phyloP scores from a whole-genome alignment of 2,113 vertebrate genomes.

The Capra hircus region DNA sequence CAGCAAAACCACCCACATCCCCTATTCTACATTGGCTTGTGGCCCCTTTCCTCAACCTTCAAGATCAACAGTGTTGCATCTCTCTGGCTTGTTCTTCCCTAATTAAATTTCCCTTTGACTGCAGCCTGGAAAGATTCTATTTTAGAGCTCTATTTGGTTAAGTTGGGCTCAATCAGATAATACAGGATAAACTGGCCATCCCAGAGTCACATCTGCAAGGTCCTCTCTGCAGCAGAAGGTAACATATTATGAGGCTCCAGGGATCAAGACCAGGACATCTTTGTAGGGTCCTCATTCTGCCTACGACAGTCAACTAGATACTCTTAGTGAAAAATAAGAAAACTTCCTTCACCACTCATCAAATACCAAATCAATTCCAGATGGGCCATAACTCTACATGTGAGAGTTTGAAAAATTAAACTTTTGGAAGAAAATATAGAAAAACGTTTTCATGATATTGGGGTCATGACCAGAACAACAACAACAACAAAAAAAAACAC shows the following conservation, averaged over 20 bases:
- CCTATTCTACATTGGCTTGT: neutral
- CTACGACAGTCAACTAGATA: neutral
- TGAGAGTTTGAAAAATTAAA: neutral
- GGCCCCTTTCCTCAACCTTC: neutral
- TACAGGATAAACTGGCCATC: neutral
- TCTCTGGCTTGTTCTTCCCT: neutral
- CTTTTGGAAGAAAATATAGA: neutral
- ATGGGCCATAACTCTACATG: neutral
- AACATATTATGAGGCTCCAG: neutral
- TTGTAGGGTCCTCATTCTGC: neutral
- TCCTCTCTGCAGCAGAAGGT: neutral
- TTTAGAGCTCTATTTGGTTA: neutral
- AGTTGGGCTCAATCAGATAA: neutral
- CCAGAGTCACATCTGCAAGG: neutral
- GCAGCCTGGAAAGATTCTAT: neutral
- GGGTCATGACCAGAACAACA: neutral
- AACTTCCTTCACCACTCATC: neutral
- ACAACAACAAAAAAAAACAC: neutral
- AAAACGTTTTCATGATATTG: neutral
- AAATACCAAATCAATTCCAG: neutral
- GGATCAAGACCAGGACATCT: neutral
- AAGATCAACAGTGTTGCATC: neutral
- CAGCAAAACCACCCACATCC: neutral
- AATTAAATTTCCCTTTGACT: neutral
- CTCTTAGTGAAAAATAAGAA: neutral